Conservation (phyloP, 2,113 vertebrate genomes). For the Nerophis lumbriciformis region DNA sequence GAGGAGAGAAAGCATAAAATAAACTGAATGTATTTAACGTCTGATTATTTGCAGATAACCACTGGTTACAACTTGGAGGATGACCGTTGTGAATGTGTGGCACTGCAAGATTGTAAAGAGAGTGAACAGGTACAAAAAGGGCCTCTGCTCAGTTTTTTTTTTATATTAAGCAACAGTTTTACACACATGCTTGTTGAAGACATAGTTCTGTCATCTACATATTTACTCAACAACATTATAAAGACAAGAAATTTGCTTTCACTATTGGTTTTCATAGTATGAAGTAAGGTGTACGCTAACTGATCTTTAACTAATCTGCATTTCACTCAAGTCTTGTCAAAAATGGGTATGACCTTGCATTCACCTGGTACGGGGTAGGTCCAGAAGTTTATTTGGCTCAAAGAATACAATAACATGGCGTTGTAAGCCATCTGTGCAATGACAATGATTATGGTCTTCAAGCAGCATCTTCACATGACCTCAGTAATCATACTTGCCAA, state of each 20-base stretch:
- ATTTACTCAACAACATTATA: not conserved
- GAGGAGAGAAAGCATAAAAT: too few species aligned
- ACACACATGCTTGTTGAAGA: not conserved
- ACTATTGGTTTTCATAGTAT: not conserved
- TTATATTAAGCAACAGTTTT: not conserved
- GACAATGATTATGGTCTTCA: too few species aligned
- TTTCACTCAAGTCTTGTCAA: too few species aligned
- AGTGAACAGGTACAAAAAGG: slow-evolving; percentile 84
- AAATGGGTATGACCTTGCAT: too few species aligned
- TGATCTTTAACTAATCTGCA: too few species aligned
- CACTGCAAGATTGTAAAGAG: slow-evolving; percentile 85
- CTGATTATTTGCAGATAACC: slow-evolving; percentile 78
- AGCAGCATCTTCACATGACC: too few species aligned
- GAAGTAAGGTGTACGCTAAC: not conserved
- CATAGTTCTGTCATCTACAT: not conserved
- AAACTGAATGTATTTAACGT: not conserved
- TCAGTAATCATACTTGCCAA: too few species aligned
- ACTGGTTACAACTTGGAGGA: slow-evolving; percentile 98
- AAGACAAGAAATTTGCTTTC: not conserved
- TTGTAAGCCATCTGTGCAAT: too few species aligned
- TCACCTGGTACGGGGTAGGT: too few species aligned
- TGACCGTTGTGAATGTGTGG: slow-evolving; percentile 96
- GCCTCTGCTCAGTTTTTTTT: not conserved
- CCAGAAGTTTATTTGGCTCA: too few species aligned
- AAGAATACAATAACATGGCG: too few species aligned